Evolutionary conservation across 2,113 vertebrate species (phyloP), one percentile per base, ranked within the genome.

Genomic region (Oncorhynchus keta): DNA sequence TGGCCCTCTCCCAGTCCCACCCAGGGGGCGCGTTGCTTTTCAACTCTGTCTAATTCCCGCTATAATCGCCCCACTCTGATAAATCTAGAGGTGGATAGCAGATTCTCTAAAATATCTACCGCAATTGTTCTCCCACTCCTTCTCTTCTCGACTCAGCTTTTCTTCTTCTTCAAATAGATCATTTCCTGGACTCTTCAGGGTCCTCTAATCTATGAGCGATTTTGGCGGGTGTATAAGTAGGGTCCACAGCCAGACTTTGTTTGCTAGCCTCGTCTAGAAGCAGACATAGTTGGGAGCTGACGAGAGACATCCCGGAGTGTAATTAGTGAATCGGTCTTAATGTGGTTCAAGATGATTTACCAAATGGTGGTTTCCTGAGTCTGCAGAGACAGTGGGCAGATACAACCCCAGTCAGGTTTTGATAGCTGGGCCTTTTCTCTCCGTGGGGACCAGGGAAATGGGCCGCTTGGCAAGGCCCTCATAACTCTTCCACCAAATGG

Each of bases 401-500:
- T 92, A 88, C 91, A 85, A 90, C 87, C 87, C 75, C 79, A 45
- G 81, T 85, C 84, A 88, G 51, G 87, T 90, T 93, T 92, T 89
- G 86, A 93, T 90, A 91, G 88, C 90, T 87, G 80, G 68, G 80
- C 85, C 51, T 55, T 55, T 74, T 77, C 81, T 86, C 84, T 87
- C 87, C 80, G 24, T 69, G 5, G 82, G 89, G 85, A 86, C 73
- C 68, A 74, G 79, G 79, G 89, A 92, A 83, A 92, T 88, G 86
- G 82, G 82, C 83, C 49, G 85, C 88, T 93, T 93, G 90, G 91
- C 91, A 92, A 78, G 26, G 69, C 85, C 87, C 84, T 91, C 89
- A 90, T 90, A 89, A 91, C 90, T 94, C 92, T 93, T 87, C 88
- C 85, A 55, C 86, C 91, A 93, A 93, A 91, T 92, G 88, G 86